phyloP scores from a whole-genome alignment of 1,140 invertebrate genomes.

The Acromyrmex charruanus region DNA sequence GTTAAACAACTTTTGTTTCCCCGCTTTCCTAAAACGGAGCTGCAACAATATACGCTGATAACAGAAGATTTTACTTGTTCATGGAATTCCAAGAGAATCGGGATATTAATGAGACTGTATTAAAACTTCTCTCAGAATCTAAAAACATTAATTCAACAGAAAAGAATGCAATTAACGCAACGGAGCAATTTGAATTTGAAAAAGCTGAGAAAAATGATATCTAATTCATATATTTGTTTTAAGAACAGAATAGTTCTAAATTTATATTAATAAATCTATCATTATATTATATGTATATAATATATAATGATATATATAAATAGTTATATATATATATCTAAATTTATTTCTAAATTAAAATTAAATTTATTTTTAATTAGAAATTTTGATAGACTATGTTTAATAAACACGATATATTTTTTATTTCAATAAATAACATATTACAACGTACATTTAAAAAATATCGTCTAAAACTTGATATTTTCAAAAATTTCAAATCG shows the following conservation, averaged over 20 bases:
- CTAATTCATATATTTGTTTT: no score
- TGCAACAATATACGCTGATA: background rate
- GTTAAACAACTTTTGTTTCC: no score
- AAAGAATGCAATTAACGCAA: no score
- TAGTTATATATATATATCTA: no score
- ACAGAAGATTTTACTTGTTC: background rate
- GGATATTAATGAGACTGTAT: background rate
- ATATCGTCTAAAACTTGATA: background rate
- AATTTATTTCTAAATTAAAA: no score
- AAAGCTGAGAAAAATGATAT: background rate
- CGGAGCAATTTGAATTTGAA: background rate
- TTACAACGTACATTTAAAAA: background rate
- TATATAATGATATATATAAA: no score
- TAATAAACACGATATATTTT: background rate
- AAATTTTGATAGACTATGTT: background rate
- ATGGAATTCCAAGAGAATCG: background rate
- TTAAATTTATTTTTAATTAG: background rate
- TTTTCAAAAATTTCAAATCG: background rate
- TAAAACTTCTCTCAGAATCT: no score
- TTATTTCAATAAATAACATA: background rate
- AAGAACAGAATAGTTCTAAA: background rate
- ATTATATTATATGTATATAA: no score
- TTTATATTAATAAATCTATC: background rate
- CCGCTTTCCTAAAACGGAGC: background rate
- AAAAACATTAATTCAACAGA: background rate